Evolutionary conservation across 2,888 invertebrate genomes (phyloP), one percentile per base, ranked within the genome.

Genomic region (Oxyteleia sp.): DNA sequence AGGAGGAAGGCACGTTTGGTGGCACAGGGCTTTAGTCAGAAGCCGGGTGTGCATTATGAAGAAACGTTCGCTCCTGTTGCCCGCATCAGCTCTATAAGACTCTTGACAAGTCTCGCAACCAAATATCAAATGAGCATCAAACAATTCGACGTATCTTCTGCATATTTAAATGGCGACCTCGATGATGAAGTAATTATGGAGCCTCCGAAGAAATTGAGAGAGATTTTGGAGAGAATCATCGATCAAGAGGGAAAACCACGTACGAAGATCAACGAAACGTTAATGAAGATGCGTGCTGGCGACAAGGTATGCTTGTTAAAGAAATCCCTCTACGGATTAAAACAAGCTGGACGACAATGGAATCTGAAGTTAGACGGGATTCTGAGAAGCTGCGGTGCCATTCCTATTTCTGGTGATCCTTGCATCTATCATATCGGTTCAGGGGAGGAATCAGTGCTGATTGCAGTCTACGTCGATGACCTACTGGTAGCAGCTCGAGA

Each of bases 231-330:
- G 8, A 57, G 57, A 35, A 71, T 71, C 2, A n/a, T 55, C 1
- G 69, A 71, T 2, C 29, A 69, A 0, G 64, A 84, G 26, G 81
- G 69, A 11, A 47, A 63, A 5, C 71, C 71, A 7, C 84, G 82
- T 18, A 32, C 84, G 15, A 87, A 86, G 49, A 47, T 69, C 4
- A 29, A 10, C 2, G 16, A 32, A 8, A 78, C 69, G 78, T 4
- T 69, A 16, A 0, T 16, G 15, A 7, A 53, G 10, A 10, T 78
- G 8, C 18, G 43, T 0, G 5, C 26, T 13, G 47, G 63, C 1
- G 23, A 63, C 26, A 38, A 71, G 20, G 69, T 79, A 0, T 69
- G 69, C 8, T 18, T 68, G 10, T 8, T 76, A 18, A 57, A 15
- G 15, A 75, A 75, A 16, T 66, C 57, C 3, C 4, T 66, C 3